Percentiles rank a stretch among this genome's conserved stretches.
Conservation (phyloP, 1,140 invertebrate species). For the Ceratina calcarata region DNA sequence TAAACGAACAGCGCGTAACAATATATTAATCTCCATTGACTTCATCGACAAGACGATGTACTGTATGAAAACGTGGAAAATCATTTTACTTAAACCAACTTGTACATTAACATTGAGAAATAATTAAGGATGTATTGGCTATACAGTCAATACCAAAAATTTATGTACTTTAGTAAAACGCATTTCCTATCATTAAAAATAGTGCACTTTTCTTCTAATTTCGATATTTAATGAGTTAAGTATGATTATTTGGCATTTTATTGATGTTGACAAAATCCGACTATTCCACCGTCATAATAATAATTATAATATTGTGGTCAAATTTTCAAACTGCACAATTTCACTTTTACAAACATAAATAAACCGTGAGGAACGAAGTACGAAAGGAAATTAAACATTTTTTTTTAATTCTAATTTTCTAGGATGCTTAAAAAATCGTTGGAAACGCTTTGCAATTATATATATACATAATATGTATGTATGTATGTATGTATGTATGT, state of each 20-base stretch:
- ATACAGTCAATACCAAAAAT: no score
- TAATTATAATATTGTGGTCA: conserved; percentile 24
- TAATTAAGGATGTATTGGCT: no score
- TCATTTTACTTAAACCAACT: not conserved
- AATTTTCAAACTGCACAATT: conserved; percentile 46
- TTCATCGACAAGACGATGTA: not conserved
- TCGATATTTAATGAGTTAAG: no score
- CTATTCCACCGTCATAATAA: no score
- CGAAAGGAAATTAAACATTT: conserved; percentile 11
- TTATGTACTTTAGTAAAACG: no score
- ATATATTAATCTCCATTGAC: not conserved
- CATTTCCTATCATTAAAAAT: no score
- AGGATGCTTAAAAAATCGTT: conserved; percentile 33
- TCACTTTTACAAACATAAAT: conserved; percentile 24
- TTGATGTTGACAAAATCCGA: no score
- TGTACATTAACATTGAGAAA: not conserved
- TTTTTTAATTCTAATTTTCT: conserved; percentile 37
- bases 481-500: conserved; percentile 4
- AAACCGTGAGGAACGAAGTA: conserved; percentile 22
- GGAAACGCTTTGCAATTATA: conserved; percentile 10
- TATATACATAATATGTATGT: conserved; percentile 23
- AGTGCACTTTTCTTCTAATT: no score
- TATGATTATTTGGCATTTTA: no score
- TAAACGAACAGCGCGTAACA: not conserved
- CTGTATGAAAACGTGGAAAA: conserved; percentile 8